Evolutionary conservation across 2,113 vertebrate genomes (phyloP).

Genomic region (Camelus dromedarius): DNA sequence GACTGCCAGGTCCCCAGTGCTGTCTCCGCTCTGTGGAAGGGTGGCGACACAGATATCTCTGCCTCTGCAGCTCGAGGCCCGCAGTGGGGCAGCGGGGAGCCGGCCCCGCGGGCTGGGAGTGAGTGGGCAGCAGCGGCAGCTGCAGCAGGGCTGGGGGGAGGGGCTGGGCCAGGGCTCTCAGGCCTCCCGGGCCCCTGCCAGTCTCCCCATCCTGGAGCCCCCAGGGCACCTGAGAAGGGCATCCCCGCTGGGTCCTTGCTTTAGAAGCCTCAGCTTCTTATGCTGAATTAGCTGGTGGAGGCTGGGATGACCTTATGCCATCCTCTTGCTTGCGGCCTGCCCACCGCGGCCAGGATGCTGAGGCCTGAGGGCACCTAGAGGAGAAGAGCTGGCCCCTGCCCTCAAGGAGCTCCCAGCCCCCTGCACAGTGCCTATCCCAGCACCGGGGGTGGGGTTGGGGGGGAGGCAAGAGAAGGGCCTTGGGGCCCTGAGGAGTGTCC

Average conservation of each 20-base stretch:
- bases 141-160: neutral
- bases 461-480: neutral
- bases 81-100: neutral
- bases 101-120: neutral
- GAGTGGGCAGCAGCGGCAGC: neutral
- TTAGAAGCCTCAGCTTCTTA: neutral
- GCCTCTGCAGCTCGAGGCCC: neutral
- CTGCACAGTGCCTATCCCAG: fast-evolving
- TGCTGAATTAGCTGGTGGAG: neutral
- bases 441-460: too few relatives aligned
- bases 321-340: neutral
- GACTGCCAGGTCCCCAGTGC: fast-evolving
- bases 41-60: neutral
- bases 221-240: neutral
- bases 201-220: fast-evolving
- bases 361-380: neutral
- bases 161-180: neutral
- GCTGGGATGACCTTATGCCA: too few relatives aligned
- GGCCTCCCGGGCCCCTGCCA: too few relatives aligned
- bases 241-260: neutral
- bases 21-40: neutral
- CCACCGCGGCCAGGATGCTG: too few relatives aligned
- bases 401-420: neutral
- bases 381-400: neutral
- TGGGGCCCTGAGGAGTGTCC: too few relatives aligned